phyloP scores from a whole-genome alignment of 2,888 invertebrate species.

The Conops quadrifasciatus region DNA sequence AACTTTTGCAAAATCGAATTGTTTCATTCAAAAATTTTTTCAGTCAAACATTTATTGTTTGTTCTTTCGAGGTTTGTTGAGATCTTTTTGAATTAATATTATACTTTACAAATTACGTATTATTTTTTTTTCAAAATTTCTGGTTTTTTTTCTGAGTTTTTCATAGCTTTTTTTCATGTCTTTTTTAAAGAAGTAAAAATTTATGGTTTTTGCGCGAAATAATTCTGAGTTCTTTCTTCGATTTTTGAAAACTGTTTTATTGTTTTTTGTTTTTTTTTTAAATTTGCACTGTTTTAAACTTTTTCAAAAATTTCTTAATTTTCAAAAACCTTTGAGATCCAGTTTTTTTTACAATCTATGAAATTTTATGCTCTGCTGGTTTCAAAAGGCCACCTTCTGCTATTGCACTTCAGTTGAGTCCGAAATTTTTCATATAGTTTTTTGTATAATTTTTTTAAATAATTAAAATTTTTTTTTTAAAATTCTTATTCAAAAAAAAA shows the following conservation, averaged over 20 bases:
- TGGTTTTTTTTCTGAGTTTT: neutral
- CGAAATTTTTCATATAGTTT: too few species aligned
- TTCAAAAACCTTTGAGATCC: neutral
- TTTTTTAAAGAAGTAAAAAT: too few species aligned
- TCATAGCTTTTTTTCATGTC: too few species aligned
- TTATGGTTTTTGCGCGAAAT: neutral
- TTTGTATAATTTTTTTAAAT: too few species aligned
- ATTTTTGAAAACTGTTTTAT: neutral
- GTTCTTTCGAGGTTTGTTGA: too few species aligned
- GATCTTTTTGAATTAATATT: conserved; percentile 1
- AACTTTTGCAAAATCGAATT: too few species aligned
- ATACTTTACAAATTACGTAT: too few species aligned
- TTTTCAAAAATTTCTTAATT: neutral
- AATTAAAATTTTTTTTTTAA: neutral
- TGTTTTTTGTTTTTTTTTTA: neutral
- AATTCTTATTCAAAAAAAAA: too few species aligned
- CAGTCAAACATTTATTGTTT: too few species aligned
- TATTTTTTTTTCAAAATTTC: neutral
- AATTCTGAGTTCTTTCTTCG: neutral
- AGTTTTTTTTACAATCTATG: neutral
- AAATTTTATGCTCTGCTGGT: neutral
- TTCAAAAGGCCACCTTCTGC: neutral
- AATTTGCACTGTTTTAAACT: neutral
- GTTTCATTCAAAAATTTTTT: neutral
- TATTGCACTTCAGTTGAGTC: neutral